Base-by-base conservation (phyloP, 2,888 invertebrate species). In the Terebella lapidaria region DNA sequence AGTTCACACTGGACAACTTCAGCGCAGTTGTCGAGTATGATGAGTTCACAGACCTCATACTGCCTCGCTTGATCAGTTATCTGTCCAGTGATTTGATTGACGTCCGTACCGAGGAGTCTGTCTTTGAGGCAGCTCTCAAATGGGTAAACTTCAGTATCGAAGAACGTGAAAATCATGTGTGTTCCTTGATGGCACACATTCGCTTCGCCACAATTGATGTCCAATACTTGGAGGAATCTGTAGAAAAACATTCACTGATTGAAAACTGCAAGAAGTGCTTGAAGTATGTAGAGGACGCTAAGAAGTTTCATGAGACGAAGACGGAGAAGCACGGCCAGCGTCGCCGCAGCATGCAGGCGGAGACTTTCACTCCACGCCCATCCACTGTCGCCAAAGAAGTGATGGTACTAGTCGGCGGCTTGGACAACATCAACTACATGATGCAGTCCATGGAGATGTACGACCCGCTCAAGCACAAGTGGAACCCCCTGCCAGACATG, bases 321-420 rank as follows among this genome's bases (percentile, higher is more conserved):
- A 70, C 71, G 55, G 75, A 74, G 58, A 71, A 72, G 49, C 72
- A 70, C 62, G 75, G 74, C 10, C 71, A 75, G 46, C 66, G 78
- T 10, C 60, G 78, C 18, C 66, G 74, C 15, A 78, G 77, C 65
- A 75, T 76, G 74, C 76, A 74, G 66, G 71, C 56, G 3, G 58
- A 63, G 5, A 59, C 54, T 22, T 49, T 74, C 45, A 72, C 71
- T 27, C 78, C 77, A 3, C 66, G 79, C 42, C 79, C 78, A 15
- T 79, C 79, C 24, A 80, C 79, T 3, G 73, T 80, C 20, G 78
- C 78, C 42, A 78, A 76, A 58, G 76, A 79, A 57, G 74, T 75
- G 26, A 65, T 80, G 61, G 77, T 79, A n/a, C 69, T 75, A 1
- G 67, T 79, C 5, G 77, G 79, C 2, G 68, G 70, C 1, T 54